phyloP scores from a whole-genome alignment of 2,113 vertebrate species.

The Dipodomys stephensi region DNA sequence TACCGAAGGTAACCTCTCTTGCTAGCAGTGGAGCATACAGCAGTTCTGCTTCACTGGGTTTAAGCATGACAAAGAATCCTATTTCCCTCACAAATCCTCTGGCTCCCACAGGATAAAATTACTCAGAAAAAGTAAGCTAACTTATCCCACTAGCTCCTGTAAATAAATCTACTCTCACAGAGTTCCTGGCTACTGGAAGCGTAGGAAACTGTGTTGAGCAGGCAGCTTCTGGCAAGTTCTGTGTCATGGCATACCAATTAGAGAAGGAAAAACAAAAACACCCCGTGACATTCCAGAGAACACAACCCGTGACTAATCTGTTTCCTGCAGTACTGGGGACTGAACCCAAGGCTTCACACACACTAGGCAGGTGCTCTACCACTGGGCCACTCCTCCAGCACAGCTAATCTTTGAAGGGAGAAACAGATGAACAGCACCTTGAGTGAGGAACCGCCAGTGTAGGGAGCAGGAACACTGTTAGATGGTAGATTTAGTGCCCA shows the following conservation, averaged over 20 bases:
- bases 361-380: too few species aligned
- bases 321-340: neutral
- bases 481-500: neutral
- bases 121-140: slow-evolving; percentile 29
- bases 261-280: neutral
- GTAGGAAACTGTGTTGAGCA: neutral
- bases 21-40: too few species aligned
- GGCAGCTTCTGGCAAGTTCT: neutral
- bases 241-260: neutral
- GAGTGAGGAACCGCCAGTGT: neutral
- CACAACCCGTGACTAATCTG: neutral
- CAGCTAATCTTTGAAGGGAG: neutral
- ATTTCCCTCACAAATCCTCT: neutral
- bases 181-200: neutral
- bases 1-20: neutral
- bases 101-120: neutral
- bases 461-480: neutral
- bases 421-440: neutral
- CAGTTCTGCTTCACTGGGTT: slow-evolving; percentile 1
- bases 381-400: too few species aligned
- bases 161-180: neutral
- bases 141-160: neutral
- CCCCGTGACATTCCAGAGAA: neutral
- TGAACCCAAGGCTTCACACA: too few species aligned
- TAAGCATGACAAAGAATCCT: slow-evolving; percentile 16